These are phyloP conservation scores for Emesis russula DNA, from an alignment of 2,888 invertebrate species.

Conservation along the genomic window DNA sequence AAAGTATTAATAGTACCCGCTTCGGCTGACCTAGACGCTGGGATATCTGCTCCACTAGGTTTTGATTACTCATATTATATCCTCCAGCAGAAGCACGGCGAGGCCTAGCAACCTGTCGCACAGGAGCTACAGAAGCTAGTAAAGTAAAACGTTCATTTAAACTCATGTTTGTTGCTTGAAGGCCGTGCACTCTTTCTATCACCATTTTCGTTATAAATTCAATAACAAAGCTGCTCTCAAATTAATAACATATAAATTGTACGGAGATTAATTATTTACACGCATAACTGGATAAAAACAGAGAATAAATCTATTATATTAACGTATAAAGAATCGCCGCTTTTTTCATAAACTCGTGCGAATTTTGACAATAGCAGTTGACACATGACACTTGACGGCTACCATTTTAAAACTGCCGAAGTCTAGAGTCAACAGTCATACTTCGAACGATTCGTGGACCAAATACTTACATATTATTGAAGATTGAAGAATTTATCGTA, in stretches of 20 bases:
- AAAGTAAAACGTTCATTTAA: constrained; percentile 92
- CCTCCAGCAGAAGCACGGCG: constrained; percentile 74
- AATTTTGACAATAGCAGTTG: not conserved
- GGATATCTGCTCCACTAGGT: constrained; percentile 91
- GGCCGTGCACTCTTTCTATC: constrained; percentile 93
- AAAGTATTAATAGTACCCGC: constrained; percentile 88
- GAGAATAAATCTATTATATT: not conserved
- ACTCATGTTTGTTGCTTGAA: constrained; percentile 93
- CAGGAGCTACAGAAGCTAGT: constrained; percentile 89
- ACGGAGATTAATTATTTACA: not conserved
- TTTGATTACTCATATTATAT: constrained; percentile 87
- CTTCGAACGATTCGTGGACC: too few species aligned
- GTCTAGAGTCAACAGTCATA: too few species aligned
- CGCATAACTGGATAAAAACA: not conserved
- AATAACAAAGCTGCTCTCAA: not conserved
- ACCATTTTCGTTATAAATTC: constrained; percentile 89
- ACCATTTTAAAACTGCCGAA: too few species aligned
- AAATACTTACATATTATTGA: too few species aligned
- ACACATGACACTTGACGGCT: not conserved
- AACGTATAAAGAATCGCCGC: constrained; percentile 19
- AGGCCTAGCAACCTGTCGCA: constrained; percentile 86
- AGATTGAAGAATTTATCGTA: too few species aligned
- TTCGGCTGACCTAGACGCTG: constrained; percentile 91
- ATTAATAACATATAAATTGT: constrained; percentile 8
- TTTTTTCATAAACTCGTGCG: constrained; percentile 4